Evolutionary conservation across 2,888 invertebrate species (phyloP).

Genomic region (Lasioglossum marginatum): DNA sequence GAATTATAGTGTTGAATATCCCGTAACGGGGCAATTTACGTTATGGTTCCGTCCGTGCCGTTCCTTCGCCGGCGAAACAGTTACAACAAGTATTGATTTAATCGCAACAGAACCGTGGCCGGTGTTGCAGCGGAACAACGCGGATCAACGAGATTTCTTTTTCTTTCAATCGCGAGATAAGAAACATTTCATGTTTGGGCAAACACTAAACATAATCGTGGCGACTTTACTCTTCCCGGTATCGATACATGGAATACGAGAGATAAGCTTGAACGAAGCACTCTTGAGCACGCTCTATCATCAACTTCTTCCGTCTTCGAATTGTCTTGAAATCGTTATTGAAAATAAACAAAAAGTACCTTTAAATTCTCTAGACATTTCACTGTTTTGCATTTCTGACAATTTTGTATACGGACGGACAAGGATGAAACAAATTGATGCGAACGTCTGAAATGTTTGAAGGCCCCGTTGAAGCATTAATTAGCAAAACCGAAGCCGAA

Average conservation of each 20-base stretch:
- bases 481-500: neutral
- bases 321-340: neutral
- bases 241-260: neutral
- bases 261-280: neutral
- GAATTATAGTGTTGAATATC: neutral
- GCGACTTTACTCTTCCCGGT: neutral
- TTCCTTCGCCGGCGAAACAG: neutral
- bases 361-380: no score
- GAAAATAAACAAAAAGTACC: neutral
- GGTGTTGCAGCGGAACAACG: constrained; percentile 7
- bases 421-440: no score
- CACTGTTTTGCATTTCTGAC: no score
- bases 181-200: constrained; percentile 17
- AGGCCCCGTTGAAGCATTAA: neutral
- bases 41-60: neutral
- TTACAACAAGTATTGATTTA: constrained; percentile 16
- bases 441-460: neutral
- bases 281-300: neutral
- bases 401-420: no score
- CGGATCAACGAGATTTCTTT: constrained; percentile 2
- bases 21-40: constrained; percentile 14
- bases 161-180: constrained; percentile 22
- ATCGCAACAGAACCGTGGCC: neutral
- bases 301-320: neutral
- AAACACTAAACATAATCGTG: constrained; percentile 22